Evolutionary conservation across 2,888 invertebrate genomes (phyloP).

Genomic region (Heterodera filipjevi): DNA sequence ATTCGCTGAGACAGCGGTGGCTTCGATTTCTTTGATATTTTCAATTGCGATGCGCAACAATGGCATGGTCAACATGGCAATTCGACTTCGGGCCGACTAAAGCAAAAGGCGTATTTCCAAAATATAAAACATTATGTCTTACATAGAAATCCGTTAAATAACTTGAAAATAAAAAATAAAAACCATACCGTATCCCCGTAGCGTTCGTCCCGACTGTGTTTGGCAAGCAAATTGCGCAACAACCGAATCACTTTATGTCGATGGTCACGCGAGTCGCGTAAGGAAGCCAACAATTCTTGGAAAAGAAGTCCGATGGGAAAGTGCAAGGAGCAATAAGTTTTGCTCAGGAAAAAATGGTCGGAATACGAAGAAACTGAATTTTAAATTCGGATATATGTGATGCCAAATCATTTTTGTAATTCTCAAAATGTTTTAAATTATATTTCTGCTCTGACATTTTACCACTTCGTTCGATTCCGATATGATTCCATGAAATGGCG

Average conservation of each 20-base stretch:
- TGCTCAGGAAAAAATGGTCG: conserved; percentile 71
- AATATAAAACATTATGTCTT: too few relatives aligned
- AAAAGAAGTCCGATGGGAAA: conserved; percentile 82
- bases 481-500: conserved; percentile 37
- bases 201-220: conserved; percentile 90
- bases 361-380: conserved; percentile 59
- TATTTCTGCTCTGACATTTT: conserved; percentile 50
- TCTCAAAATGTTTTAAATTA: too few relatives aligned
- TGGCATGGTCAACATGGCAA: conserved; percentile 87
- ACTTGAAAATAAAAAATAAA: too few relatives aligned
- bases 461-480: conserved; percentile 50
- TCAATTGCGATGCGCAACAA: conserved; percentile 86
- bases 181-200: conserved; percentile 80
- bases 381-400: too few relatives aligned
- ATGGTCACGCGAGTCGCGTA: conserved; percentile 83
- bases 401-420: too few relatives aligned
- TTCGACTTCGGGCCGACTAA: conserved; percentile 69
- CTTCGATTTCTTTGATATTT: conserved; percentile 77
- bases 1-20: conserved; percentile 34
- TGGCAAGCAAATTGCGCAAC: conserved; percentile 83
- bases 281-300: conserved; percentile 81
- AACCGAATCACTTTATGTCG: conserved; percentile 80
- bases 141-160: too few relatives aligned
- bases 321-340: conserved; percentile 86
- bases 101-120: conserved; percentile 34